Conservation (phyloP, 2,888 invertebrate genomes). For the Eubasilissa splendida region DNA sequence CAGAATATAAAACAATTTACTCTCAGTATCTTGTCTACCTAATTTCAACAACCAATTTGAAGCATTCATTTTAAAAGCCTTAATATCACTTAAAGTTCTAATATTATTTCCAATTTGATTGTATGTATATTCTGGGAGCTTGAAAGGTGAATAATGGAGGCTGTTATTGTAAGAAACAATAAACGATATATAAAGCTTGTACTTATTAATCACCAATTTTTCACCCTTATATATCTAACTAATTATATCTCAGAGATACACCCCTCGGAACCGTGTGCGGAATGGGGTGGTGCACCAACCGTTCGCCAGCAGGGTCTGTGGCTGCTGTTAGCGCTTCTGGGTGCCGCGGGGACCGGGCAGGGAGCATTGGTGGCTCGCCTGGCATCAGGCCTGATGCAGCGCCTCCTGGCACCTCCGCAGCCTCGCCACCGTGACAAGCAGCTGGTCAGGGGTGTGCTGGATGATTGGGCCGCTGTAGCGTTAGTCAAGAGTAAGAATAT, state of each 20-base stretch:
- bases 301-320: conserved; percentile 44
- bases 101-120: no score
- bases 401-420: conserved; percentile 62
- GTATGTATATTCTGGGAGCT: no score
- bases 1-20: no score
- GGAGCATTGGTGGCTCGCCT: conserved; percentile 64
- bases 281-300: conserved; percentile 28
- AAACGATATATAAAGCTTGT: no score
- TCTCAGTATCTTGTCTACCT: no score
- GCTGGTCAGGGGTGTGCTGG: conserved; percentile 52
- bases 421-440: conserved; percentile 55
- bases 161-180: no score
- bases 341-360: conserved; percentile 46
- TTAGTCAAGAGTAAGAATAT: conserved; percentile 53
- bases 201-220: no score
- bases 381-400: conserved; percentile 67
- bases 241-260: not conserved
- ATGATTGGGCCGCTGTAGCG: conserved; percentile 57
- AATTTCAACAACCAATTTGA: no score
- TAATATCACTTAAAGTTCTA: no score
- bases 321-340: conserved; percentile 44
- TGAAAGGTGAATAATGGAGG: no score
- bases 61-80: no score
- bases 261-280: not conserved
- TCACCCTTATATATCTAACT: no score